Conservation (phyloP, 2,113 vertebrate genomes). For the Procavia capensis region DNA sequence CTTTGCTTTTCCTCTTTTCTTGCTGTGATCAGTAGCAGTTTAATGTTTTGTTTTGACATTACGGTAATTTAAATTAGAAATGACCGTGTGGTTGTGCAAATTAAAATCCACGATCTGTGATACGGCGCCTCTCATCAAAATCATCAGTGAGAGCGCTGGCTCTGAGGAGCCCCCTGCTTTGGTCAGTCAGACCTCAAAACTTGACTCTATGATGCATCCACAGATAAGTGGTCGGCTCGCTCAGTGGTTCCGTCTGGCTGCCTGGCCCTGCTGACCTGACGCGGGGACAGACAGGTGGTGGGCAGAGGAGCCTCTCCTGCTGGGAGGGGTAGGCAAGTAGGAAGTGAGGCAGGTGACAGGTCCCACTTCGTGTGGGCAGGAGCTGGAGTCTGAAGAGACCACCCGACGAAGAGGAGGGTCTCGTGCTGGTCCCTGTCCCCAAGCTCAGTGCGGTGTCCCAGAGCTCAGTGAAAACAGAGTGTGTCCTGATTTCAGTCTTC, state of each 20-base stretch:
- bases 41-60: constrained; percentile 37
- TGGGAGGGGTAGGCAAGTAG: neutral
- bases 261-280: neutral
- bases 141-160: constrained; percentile 55
- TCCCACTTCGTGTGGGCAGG: neutral
- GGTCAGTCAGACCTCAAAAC: constrained; percentile 70
- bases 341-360: neutral
- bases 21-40: neutral
- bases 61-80: constrained; percentile 42
- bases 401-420: neutral
- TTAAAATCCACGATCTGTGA: constrained; percentile 72
- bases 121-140: constrained; percentile 75
- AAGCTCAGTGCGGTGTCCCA: no score
- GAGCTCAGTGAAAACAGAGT: neutral
- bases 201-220: constrained; percentile 59
- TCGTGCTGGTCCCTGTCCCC: neutral
- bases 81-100: constrained; percentile 60
- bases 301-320: neutral
- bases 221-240: constrained; percentile 57
- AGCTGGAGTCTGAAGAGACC: neutral
- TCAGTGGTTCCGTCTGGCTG: constrained; percentile 6
- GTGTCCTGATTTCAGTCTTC: neutral
- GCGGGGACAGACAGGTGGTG: neutral
- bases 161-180: constrained; percentile 77
- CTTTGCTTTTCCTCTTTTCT: constrained; percentile 1